Conservation (phyloP, 2,113 vertebrate species). For the Donacobius atricapilla region DNA sequence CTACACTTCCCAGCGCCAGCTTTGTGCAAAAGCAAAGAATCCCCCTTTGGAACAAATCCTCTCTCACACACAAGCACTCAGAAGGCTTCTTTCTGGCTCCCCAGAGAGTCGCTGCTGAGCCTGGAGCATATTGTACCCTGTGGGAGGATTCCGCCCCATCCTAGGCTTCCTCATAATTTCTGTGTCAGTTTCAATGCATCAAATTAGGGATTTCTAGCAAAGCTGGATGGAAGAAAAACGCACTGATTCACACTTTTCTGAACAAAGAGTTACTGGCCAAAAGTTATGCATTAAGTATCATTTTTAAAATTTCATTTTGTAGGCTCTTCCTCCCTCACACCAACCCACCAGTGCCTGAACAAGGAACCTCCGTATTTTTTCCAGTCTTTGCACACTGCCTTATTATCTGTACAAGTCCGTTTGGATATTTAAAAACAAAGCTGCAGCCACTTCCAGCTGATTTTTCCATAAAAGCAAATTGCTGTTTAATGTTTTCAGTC, state of each 20-base stretch:
- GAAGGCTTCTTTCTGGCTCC: neutral
- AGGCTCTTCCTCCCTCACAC: neutral
- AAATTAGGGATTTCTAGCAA: conserved; percentile 1
- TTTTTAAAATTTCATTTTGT: neutral
- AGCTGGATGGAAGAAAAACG: neutral
- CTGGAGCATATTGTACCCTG: neutral
- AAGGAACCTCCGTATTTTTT: neutral
- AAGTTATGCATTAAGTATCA: neutral
- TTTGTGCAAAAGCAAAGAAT: neutral
- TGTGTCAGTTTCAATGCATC: neutral
- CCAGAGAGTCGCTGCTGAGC: neutral
- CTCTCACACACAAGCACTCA: neutral
- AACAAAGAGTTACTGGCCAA: neutral
- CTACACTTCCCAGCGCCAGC: neutral
- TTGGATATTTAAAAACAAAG: neutral
- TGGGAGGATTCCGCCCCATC: neutral
- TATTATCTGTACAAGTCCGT: neutral
- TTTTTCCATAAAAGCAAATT: neutral
- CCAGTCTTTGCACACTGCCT: neutral
- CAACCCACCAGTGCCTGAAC: neutral
- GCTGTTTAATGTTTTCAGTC: neutral
- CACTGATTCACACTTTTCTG: neutral
- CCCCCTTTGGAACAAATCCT: neutral
- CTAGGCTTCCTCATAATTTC: conserved; percentile 8
- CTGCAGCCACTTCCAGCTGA: neutral